phyloP scores from a whole-genome alignment of 2,888 invertebrate species.

The Neoscelio sp. region DNA sequence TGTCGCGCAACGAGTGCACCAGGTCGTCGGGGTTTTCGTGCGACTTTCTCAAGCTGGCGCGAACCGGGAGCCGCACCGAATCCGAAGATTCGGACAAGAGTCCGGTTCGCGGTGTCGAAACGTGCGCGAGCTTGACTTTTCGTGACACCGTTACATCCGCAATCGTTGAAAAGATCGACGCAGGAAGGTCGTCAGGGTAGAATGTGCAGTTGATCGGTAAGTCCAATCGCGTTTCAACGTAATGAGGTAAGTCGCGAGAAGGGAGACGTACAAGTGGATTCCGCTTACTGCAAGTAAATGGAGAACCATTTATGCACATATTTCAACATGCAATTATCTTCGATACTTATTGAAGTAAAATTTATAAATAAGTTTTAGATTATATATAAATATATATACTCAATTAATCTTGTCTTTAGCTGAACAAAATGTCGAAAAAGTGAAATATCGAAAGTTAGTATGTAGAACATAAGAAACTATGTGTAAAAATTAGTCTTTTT shows the following conservation, averaged over 20 bases:
- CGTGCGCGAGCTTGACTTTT: neutral
- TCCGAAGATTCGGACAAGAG: constrained; percentile 62
- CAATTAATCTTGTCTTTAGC: no score
- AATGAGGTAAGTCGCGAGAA: neutral
- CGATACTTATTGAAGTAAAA: no score
- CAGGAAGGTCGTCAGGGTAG: constrained; percentile 72
- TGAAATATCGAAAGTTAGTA: no score
- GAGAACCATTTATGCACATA: no score
- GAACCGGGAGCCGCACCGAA: constrained; percentile 53
- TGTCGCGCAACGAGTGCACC: constrained; percentile 62
- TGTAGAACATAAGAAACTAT: no score
- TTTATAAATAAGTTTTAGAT: no score
- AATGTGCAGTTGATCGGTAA: constrained; percentile 79
- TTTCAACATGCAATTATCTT: no score
- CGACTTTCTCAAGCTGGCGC: constrained; percentile 61
- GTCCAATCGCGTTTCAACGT: constrained; percentile 4
- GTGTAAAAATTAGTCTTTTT: no score
- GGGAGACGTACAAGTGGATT: neutral
- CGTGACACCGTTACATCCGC: constrained; percentile 7
- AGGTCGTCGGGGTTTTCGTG: constrained; percentile 37
- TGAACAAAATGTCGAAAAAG: no score
- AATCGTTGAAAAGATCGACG: constrained; percentile 49
- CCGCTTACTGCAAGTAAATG: neutral
- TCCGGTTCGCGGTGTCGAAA: constrained; percentile 41
- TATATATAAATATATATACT: no score